Conservation (phyloP, 2,113 vertebrate genomes). For the Gobius niger region DNA sequence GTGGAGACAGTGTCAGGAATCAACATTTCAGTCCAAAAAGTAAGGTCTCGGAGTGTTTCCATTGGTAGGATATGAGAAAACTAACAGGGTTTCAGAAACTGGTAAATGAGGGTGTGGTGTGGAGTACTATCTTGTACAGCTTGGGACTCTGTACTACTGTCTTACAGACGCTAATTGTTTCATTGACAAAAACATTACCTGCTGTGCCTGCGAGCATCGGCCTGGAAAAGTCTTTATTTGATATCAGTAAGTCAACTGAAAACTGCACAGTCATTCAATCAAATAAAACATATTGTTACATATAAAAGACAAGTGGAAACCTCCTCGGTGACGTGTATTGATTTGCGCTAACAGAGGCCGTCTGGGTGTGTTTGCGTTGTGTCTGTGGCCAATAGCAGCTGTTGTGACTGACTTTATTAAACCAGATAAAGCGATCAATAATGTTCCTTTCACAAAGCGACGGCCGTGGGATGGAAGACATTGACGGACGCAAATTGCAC, state of each 20-base stretch:
- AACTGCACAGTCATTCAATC: no score
- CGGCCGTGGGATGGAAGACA: conserved; percentile 12
- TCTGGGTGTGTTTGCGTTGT: neutral
- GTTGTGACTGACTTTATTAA: conserved; percentile 52
- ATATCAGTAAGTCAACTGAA: no score
- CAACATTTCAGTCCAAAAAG: no score
- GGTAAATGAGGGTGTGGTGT: no score
- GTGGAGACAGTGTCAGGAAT: no score
- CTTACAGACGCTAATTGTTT: no score
- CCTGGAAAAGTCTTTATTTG: neutral
- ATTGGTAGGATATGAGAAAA: no score
- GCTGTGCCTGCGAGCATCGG: neutral
- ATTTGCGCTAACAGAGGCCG: neutral
- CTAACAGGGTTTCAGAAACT: no score
- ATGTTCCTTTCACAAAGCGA: conserved; percentile 23
- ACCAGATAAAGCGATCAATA: conserved; percentile 63
- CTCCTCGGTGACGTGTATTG: neutral
- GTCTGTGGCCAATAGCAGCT: neutral
- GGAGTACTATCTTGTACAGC: no score
- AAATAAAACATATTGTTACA: neutral
- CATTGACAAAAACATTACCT: no score
- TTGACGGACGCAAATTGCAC: conserved; percentile 15
- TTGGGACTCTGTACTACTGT: no score
- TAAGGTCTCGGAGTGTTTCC: no score
- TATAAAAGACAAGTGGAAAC: neutral